Evolutionary conservation across 2,797 vertebrate genomes (phyloP).

Genomic region (Enteromius argenteus): DNA sequence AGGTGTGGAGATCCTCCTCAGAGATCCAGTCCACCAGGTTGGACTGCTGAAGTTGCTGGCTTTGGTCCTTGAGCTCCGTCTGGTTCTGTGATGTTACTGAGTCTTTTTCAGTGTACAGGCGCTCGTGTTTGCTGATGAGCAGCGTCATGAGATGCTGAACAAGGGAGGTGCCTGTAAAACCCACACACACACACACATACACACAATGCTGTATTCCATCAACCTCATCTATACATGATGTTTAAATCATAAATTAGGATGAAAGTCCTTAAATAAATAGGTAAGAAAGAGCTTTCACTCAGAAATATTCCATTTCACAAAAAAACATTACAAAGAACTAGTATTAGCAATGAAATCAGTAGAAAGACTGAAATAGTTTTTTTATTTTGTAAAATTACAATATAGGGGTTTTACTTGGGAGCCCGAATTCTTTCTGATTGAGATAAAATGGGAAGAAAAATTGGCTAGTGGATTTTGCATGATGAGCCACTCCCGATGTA

Average conservation of each 20-base stretch:
- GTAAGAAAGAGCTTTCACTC: background rate
- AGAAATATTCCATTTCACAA: background rate
- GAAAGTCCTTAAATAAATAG: background rate
- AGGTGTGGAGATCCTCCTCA: conserved; percentile 79
- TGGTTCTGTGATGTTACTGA: conserved; percentile 69
- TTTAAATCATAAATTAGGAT: background rate
- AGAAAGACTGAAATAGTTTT: background rate
- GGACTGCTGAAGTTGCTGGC: conserved; percentile 77
- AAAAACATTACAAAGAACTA: background rate
- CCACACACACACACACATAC: background rate
- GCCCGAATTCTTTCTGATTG: too few relatives aligned
- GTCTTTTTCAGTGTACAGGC: conserved; percentile 82
- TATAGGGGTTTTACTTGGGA: background rate
- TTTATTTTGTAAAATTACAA: background rate
- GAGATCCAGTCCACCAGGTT: conserved; percentile 88
- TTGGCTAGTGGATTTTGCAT: background rate
- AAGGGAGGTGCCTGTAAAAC: conserved; percentile 85
- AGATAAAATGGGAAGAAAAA: too few relatives aligned
- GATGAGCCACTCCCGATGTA: background rate
- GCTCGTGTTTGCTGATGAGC: conserved; percentile 88
- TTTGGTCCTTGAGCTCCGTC: conserved; percentile 66
- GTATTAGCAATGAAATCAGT: background rate
- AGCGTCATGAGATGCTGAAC: conserved; percentile 95
- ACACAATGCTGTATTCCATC: background rate
- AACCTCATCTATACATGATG: background rate